Conservation (phyloP, 2,797 vertebrate species). For the Coregonus ussuriensis region DNA sequence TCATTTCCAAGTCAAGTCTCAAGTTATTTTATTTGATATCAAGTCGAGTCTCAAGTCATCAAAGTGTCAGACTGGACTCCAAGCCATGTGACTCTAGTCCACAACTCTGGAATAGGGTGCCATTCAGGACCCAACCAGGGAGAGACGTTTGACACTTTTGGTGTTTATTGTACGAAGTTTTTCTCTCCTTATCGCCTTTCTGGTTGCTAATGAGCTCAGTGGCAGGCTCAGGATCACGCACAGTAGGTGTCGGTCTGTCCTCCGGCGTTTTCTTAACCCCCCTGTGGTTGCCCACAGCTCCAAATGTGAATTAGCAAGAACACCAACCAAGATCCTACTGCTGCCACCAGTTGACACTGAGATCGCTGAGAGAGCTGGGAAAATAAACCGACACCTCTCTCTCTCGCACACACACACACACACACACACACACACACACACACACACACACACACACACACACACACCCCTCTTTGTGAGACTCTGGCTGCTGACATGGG, state of each 20-base stretch:
- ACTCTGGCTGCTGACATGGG: conserved; percentile 50
- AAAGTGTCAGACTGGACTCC: too few species aligned
- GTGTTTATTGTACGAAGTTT: conserved; percentile 12
- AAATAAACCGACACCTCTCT: conserved; percentile 37
- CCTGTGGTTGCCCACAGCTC: conserved; percentile 42
- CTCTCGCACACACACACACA: rapidly evolving
- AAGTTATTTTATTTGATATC: too few species aligned
- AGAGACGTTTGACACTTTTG: conserved; percentile 21
- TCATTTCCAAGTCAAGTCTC: too few species aligned
- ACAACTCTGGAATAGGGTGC: neutral
- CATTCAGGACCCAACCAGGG: neutral
- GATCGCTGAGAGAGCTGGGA: conserved; percentile 2
- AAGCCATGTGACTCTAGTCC: too few species aligned
- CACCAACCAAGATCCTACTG: conserved; percentile 10
- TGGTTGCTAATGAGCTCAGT: conserved; percentile 52
- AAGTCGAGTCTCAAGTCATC: too few species aligned
- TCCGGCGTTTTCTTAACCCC: conserved; percentile 32
- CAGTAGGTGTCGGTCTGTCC: conserved; percentile 57
- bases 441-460: too few species aligned
- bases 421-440: too few species aligned
- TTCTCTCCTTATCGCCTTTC: conserved; percentile 7
- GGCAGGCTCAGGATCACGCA: conserved; percentile 48
- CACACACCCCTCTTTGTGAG: conserved; percentile 26
- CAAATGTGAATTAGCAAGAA: conserved; percentile 57
- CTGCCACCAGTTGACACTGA: conserved; percentile 51